Base-by-base conservation (phyloP, 2,888 invertebrate genomes). In the Drosophila cognata region DNA sequence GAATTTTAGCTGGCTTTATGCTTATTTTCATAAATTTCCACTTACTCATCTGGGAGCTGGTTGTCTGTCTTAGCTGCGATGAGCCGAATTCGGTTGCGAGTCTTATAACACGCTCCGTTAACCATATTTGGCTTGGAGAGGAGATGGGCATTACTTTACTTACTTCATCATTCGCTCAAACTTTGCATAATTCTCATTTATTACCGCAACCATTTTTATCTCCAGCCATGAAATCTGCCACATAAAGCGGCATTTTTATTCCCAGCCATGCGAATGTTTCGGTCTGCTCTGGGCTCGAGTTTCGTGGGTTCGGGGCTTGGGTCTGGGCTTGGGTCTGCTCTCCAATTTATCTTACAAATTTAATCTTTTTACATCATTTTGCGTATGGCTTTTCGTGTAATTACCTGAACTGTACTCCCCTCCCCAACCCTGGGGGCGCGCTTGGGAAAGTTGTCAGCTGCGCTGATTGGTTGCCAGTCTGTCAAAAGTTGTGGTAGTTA, bases 91-190 rank as follows among this genome's bases (percentile, higher is more conserved):
- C 58, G 61, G 65, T 63, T 60, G 68, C 62, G 71, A 8, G 21
- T 80, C 88, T 85, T 89, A 85, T 88, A 81, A 89, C 83, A 85
- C 83, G 85, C 88, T 89, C 89, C 90, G 85, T 89, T 85, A 85
- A 89, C 81, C 81, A 75, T 85, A 82, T 84, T 84, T 77, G 81
- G 75, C 77, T 84, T 59, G 79, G 79, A 56, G 79, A 69, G 84
- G 89, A 46, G 46, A 46, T 46, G 46, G 46, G 25, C 46, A 46
- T 46, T 46, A 46, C 84, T 75, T 89, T 80, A 72, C 79, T 70
- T 84, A 87, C 85, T 89, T 81, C 89, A 85, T 85, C 85, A 85
- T 89, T 89, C 77, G 90, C 78, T 88, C 81, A 81, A 85, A 85
- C 82, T 85, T 85, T 85, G 89, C 85, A 85, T 85, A 85, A 85